Conservation (phyloP, 1,140 invertebrate genomes). For the Trissolcus basalis region DNA sequence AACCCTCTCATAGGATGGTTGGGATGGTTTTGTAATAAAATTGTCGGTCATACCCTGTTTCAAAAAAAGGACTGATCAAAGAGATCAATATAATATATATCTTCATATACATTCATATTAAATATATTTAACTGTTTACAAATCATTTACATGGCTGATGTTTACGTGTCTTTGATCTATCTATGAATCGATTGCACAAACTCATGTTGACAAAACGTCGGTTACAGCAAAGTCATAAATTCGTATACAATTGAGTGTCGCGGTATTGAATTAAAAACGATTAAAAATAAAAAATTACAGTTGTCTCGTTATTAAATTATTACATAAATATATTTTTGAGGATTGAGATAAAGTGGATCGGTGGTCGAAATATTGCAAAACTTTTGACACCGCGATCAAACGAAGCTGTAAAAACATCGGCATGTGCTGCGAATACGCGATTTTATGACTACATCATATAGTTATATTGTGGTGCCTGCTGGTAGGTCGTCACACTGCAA, state of each 20-base stretch:
- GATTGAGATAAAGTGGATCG: conserved; percentile 7
- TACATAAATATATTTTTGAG: background rate
- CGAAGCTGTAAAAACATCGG: conserved; percentile 34
- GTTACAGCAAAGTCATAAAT: no score
- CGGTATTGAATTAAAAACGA: no score
- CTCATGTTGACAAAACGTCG: no score
- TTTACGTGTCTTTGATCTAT: no score
- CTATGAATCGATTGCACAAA: no score
- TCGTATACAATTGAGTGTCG: no score
- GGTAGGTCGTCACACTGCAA: conserved; percentile 60
- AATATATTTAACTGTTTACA: conserved; percentile 48
- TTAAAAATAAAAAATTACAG: no score
- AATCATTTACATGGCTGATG: conserved; percentile 29
- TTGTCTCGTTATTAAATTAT: background rate
- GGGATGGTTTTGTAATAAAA: no score
- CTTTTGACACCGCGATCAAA: conserved; percentile 33
- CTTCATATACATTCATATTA: conserved; percentile 40
- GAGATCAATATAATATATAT: conserved; percentile 53
- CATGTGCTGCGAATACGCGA: conserved; percentile 33
- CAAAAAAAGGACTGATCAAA: conserved; percentile 9
- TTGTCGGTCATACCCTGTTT: conserved; percentile 4
- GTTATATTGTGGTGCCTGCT: conserved; percentile 12
- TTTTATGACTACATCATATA: conserved; percentile 74
- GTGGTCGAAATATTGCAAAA: conserved; percentile 31
- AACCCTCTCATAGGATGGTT: background rate